Evolutionary conservation across 2,113 vertebrate genomes (phyloP), one percentile per base, ranked within the genome.

Genomic region (Pseudorectes ferrugineus): DNA sequence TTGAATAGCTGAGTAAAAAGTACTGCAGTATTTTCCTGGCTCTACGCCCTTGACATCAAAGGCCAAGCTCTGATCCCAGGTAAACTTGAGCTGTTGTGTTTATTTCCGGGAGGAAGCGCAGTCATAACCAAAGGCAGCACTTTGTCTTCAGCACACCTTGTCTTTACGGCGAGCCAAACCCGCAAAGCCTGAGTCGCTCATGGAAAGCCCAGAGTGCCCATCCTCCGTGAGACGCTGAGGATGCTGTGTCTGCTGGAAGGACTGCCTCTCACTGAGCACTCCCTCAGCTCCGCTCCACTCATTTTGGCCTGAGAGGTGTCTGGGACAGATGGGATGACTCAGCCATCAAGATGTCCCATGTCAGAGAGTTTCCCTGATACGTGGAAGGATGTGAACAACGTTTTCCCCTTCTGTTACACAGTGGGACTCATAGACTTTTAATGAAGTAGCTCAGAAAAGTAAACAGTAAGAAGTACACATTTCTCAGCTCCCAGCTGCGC

Each of bases 301-400:
- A 3, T 85, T 80, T 90, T 94, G 85, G 91, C 92, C 89, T 16
- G 63, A 88, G 76, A 80, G n/a, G n/a, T 73, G 72, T 31, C 85
- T 92, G 83, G 85, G 88, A 95, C 96, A 96, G 95, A 90, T 92
- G 95, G 96, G 83, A 93, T 96, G 94, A 95, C 91, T 97, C 92
- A 95, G 91, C 59, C 91, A 66, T 70, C 92, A 97, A 96, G 92
- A 84, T 92, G 92, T 85, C 94, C 85, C 4, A 1, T 83, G 85
- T 93, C 92, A 93, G 94, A 76, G 79, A 86, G 79, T 92, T 93
- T 83, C 82, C 68, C 82, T 5, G 38, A 62, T 84, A 66, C 5
- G 1, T 90, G 88, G 85, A 88, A 94, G 92, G 94, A 94, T 92
- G 92, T 94, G 94, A 96, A 88, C 91, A 83, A 70, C 18, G 4